Evolutionary conservation across 2,797 vertebrate genomes (phyloP), one percentile per base, ranked within the genome.

Genomic region (Neosilurus mollespiculum): DNA sequence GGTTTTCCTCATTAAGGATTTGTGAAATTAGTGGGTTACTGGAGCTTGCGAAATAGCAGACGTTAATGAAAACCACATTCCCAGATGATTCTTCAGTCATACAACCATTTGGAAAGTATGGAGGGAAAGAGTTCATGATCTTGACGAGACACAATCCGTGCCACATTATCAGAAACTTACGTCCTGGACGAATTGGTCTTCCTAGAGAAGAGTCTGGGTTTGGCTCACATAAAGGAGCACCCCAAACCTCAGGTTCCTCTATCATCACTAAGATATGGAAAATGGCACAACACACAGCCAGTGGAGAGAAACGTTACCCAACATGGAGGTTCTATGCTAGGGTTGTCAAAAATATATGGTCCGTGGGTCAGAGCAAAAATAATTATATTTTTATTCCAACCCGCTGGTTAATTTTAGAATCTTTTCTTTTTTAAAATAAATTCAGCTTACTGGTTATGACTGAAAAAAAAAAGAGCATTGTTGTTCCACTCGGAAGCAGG

Each of bases 131-230:
- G 82, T 71, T 87, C 88, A 92, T 90, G 89, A 88, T 85, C 87
- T 76, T 64, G 79, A 81, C 62, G 70, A 82, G 87, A 84, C 86
- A 61, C 87, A 83, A 70, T 75, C 56, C 9, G 81, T 83, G 83
- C 80, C 78, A 81, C 76, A 79, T 81, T 80, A 77, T 43, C 58
- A 58, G 85, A 85, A 91, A 97, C 98, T 98, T 97, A 99, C 98
- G 97, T 97, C 97, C 97, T 91, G 95, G 94, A 86, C 97, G 96
- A 90, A 98, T 98, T 87, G 95, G 90, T 92, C 94, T 95, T 22
- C 95, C 92, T 93, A 96, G 94, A 91, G 96, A 93, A 88, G 96
- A 96, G 87, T 98, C 96, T 18, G 89, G 4, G 12, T 88, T 92
- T 66, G 93, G 62, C 81, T 91, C 92, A 83, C 49, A 90, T 87